Evolutionary conservation across 2,888 invertebrate genomes (phyloP).

Genomic region (Caenorhabditis imperialis): DNA sequence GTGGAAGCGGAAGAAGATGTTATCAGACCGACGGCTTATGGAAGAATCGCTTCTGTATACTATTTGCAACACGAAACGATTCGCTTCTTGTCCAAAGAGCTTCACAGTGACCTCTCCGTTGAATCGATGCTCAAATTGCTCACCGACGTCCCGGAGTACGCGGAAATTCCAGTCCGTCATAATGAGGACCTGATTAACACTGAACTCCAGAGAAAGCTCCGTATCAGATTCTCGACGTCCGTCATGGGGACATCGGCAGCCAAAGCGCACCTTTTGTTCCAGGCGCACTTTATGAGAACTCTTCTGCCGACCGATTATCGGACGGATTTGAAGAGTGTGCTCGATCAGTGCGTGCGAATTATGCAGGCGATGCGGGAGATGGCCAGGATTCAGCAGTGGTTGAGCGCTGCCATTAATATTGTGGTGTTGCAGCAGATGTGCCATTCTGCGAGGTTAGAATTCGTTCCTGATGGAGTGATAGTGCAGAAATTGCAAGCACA

Average conservation of each 20-base stretch:
- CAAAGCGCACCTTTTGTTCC: slow-evolving; percentile 92
- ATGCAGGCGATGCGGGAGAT: slow-evolving; percentile 96
- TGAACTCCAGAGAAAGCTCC: slow-evolving; percentile 80
- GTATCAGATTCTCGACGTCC: slow-evolving; percentile 79
- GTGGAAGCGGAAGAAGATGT: slow-evolving; percentile 82
- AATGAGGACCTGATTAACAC: slow-evolving; percentile 95
- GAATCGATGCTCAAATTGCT: slow-evolving; percentile 87
- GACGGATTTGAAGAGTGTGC: slow-evolving; percentile 94
- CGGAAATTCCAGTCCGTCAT: slow-evolving; percentile 94
- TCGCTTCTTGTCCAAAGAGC: slow-evolving; percentile 85
- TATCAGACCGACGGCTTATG: slow-evolving; percentile 85
- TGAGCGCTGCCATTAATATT: slow-evolving; percentile 86
- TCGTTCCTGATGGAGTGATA: too few relatives aligned
- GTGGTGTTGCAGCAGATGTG: slow-evolving; percentile 85
- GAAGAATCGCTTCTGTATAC: slow-evolving; percentile 95
- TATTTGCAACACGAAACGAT: slow-evolving; percentile 94
- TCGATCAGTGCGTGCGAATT: slow-evolving; percentile 95
- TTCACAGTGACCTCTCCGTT: slow-evolving; percentile 83
- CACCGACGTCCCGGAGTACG: slow-evolving; percentile 87
- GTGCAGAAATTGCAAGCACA: too few relatives aligned
- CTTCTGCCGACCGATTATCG: slow-evolving; percentile 92
- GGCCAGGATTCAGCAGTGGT: slow-evolving; percentile 91
- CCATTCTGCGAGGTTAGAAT: slow-evolving; percentile 56
- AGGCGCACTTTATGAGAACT: slow-evolving; percentile 91
- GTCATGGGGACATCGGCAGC: slow-evolving; percentile 92